Conservation (phyloP, 2,797 vertebrate species). For the Ctenopoma multispine region DNA sequence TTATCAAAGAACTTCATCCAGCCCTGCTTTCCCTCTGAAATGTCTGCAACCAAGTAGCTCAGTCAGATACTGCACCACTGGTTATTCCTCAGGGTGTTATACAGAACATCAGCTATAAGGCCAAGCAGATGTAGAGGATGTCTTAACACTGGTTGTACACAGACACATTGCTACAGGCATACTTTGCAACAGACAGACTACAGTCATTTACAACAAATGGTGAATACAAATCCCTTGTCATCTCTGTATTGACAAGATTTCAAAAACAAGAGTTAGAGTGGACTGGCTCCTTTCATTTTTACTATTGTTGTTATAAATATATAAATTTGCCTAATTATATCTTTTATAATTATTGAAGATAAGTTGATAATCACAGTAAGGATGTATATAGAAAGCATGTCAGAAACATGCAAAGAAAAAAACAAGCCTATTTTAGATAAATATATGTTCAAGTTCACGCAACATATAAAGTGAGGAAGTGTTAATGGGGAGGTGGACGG, state of each 20-base stretch:
- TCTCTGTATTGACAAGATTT: not conserved
- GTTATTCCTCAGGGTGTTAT: conserved; percentile 68
- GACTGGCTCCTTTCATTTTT: not conserved
- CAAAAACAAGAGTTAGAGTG: not conserved
- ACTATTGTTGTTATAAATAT: not conserved
- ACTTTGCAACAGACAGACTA: conserved; percentile 23
- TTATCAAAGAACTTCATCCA: conserved; percentile 69
- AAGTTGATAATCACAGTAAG: too few relatives aligned
- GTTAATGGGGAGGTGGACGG: too few relatives aligned
- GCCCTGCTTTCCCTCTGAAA: conserved; percentile 54
- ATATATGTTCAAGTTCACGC: too few relatives aligned
- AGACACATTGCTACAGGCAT: conserved; percentile 42
- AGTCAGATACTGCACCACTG: conserved; percentile 64
- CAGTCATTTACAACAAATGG: conserved; percentile 42
- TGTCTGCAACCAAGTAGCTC: conserved; percentile 62
- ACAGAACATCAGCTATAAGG: conserved; percentile 59
- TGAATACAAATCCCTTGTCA: conserved; percentile 25
- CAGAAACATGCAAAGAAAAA: too few relatives aligned
- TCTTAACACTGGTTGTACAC: conserved; percentile 50
- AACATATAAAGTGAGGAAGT: too few relatives aligned
- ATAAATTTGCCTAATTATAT: too few relatives aligned
- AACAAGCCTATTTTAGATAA: too few relatives aligned
- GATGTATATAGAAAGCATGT: too few relatives aligned
- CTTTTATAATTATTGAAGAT: too few relatives aligned
- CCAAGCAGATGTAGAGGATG: conserved; percentile 66